Conservation (phyloP, 2,113 vertebrate species). For the Amphiprion percula region DNA sequence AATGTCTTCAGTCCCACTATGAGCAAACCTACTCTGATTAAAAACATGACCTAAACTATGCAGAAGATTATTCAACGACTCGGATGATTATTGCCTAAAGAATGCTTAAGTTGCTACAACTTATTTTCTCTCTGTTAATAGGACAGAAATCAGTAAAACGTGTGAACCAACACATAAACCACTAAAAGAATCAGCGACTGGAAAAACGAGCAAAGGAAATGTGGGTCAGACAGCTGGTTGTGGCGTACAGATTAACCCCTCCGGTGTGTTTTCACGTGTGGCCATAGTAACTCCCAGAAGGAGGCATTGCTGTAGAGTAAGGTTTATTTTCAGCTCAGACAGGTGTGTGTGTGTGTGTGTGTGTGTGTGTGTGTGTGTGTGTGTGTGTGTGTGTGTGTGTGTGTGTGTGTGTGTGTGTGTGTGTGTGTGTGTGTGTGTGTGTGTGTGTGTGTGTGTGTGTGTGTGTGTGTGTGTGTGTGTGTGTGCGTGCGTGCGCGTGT, state of each 20-base stretch:
- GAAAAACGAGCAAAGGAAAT: neutral
- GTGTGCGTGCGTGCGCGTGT: neutral
- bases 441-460: too few species aligned
- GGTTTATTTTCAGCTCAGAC: conserved; percentile 41
- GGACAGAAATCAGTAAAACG: too few species aligned
- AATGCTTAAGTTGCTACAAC: too few species aligned
- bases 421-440: too few species aligned
- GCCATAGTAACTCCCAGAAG: conserved; percentile 32
- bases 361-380: conserved; percentile 19
- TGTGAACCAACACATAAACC: too few species aligned
- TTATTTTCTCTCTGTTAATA: too few species aligned
- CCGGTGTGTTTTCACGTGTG: conserved; percentile 15
- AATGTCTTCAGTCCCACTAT: too few species aligned
- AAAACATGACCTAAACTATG: too few species aligned
- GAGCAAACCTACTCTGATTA: too few species aligned
- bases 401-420: too few species aligned
- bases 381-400: neutral
- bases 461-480: neutral
- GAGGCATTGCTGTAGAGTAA: neutral
- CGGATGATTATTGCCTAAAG: too few species aligned
- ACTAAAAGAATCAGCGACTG: neutral
- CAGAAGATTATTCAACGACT: too few species aligned
- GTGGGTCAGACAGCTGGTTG: conserved; percentile 14
- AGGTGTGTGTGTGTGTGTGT: conserved; percentile 10
- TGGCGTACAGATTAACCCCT: conserved; percentile 7